Evolutionary conservation across 2,797 vertebrate species (phyloP), one percentile per base, ranked within the genome.

Genomic region (Sarcoramphus papa): DNA sequence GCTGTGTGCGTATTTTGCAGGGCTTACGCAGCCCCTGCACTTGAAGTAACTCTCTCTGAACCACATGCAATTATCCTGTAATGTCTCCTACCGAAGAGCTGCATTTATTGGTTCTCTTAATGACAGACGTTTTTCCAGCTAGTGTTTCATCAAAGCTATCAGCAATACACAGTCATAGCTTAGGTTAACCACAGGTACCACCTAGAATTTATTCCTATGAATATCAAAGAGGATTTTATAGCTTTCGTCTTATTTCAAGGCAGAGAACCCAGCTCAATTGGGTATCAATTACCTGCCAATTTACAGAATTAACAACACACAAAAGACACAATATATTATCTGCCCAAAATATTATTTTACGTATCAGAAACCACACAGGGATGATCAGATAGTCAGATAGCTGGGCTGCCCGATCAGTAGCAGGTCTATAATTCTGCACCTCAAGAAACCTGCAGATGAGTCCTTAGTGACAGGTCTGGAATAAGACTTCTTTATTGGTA

Each of bases 211-310:
- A 76, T 73, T 95, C 64, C 64, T 81, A 23, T 59, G 74, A 92
- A 83, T 88, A 93, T 41, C 88, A 92, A 96, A 93, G 35, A 75
- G 59, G 19, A 67, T 87, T 89, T 91, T 85, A 64, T 50, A 65
- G 41, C 28, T 93, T 89, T 65, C 7, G 6, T 67, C 45, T 51
- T 64, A 75, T 94, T 95, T 89, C 59, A 70, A 95, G 56, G 41
- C 31, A n/a, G 45, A 94, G 33, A 60, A 70, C 6, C 50, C 69
- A 87, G 56, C 41, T 91, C 90, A 81, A 77, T 0, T 82, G 20
- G 47, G 13, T 83, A 92, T 84, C 96, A 92, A 95, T 95, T 97
- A 95, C 90, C 64, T 85, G 57, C 9, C 96, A 94, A 95, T 93
- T 96, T 90, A 67, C 57, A 80, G 40, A 82, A 96, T 94, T 95